Base-by-base conservation (phyloP, 2,888 invertebrate genomes). In the Pheosia tremula region DNA sequence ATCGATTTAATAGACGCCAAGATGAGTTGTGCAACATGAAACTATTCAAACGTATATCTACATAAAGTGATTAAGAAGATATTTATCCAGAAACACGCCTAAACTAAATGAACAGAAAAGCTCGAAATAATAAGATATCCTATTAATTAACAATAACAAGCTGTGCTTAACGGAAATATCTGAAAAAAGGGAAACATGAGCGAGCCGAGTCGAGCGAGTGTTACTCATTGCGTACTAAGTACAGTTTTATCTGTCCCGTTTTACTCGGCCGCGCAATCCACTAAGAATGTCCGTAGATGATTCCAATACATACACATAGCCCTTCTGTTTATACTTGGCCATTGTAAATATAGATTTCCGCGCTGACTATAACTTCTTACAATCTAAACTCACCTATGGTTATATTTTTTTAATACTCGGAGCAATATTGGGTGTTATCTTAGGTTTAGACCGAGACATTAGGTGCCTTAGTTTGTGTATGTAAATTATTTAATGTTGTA, bases 141-240 rank as follows among this genome's bases (percentile, higher is more conserved):
- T 24, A 7, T 7, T 50, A 3, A 8, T 24, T 3, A 50, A 13
- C 50, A 24, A 4, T 8, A 50, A 7, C 9, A 24, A 50, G 50
- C 47, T 47, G n/a, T n/a, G 47, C 11, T 3, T 39, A 1, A 56
- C 56, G 36, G 56, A 45, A 56, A 56, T 60, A 62, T 57, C 45
- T 65, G 67, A 60, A 69, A 71, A 68, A 61, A 56, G 52, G 50
- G 63, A 72, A 72, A 61, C 57, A 64, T 38, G 24, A 24, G 24
- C 24, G 24, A 24, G 24, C 56, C 64, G 64, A 24, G 24, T 56
- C 64, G 64, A 65, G 54, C 60, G 60, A 67, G 60, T 58, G 65
- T 80, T 78, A 79, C 72, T 78, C 78, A 79, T 65, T 59, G 65
- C 67, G 64, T 70, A 66, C 63, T 59, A 73, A 65, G 64, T 64